Conservation (phyloP, 2,797 vertebrate species). For the Alosa sapidissima region DNA sequence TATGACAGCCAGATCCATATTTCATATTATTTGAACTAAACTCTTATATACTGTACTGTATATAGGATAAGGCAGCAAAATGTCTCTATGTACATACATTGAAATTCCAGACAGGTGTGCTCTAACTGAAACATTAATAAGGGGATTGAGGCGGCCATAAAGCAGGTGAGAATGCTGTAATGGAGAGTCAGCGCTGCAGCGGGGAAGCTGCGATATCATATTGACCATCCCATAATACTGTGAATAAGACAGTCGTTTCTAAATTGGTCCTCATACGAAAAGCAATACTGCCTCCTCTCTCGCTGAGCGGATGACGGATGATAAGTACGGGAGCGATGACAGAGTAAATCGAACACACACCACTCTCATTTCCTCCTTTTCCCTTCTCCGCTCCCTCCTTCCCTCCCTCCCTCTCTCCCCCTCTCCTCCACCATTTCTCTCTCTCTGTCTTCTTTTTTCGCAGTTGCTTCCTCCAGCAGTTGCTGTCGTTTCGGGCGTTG, state of each 20-base stretch:
- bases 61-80: not conserved
- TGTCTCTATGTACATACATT: not conserved
- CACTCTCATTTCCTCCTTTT: constrained; percentile 20
- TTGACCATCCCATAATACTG: constrained; percentile 18
- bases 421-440: not conserved
- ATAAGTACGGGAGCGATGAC: constrained; percentile 9
- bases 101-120: not conserved
- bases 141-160: not conserved
- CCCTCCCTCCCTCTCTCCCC: not conserved
- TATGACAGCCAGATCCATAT: not conserved
- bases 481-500: not conserved
- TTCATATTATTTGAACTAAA: not conserved
- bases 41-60: not conserved
- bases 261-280: constrained; percentile 21
- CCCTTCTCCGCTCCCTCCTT: not conserved
- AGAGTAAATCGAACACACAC: constrained; percentile 22
- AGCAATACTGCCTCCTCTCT: constrained; percentile 15
- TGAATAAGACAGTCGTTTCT: constrained; percentile 26
- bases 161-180: constrained; percentile 9
- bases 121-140: not conserved
- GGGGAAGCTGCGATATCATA: not conserved
- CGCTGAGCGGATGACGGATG: constrained; percentile 17
- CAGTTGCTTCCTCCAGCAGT: not conserved
- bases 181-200: not conserved
- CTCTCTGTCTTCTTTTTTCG: not conserved